phyloP scores from a whole-genome alignment of 64 coral and sea anemone genomes.

The Actinia tenebrosa region DNA sequence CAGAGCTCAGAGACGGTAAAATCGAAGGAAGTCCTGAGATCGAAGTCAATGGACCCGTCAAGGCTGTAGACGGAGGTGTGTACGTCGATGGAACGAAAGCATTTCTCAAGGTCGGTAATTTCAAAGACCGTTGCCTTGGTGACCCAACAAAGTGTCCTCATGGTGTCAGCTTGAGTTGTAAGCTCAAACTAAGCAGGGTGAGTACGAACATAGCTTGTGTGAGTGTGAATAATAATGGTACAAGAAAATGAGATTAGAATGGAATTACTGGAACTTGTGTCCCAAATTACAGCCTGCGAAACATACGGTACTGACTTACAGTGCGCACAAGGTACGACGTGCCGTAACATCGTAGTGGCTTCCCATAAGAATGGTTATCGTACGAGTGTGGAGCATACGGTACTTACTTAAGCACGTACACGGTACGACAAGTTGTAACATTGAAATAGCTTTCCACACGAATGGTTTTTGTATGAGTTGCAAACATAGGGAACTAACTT shows the following conservation, averaged over 20 bases:
- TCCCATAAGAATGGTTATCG: too few species aligned
- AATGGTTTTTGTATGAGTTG: too few species aligned
- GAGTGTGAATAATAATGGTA: too few species aligned
- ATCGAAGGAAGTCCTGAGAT: slow-evolving; percentile 81
- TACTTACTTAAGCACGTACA: too few species aligned
- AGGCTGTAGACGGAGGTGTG: slow-evolving; percentile 87
- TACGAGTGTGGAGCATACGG: too few species aligned
- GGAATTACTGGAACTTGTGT: too few species aligned
- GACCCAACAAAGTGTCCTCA: slow-evolving; percentile 78
- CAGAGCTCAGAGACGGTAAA: slow-evolving; percentile 60
- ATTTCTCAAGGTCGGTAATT: slow-evolving; percentile 77
- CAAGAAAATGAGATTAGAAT: too few species aligned
- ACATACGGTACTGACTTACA: too few species aligned
- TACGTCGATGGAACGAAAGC: slow-evolving; percentile 60
- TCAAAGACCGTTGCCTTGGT: slow-evolving; percentile 62
- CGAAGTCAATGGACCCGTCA: slow-evolving; percentile 74
- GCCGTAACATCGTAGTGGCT: too few species aligned
- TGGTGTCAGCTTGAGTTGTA: slow-evolving; percentile 92
- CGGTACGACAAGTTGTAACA: neutral
- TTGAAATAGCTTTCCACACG: neutral
- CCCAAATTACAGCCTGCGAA: too few species aligned
- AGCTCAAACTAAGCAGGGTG: slow-evolving; percentile 93
- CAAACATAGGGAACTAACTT: too few species aligned
- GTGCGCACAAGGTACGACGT: too few species aligned
- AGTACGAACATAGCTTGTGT: neutral